A percentile compares a stretch with the other conserved stretches of the same genome.
Evolutionary conservation across 1,140 invertebrate genomes (phyloP).

Genomic region (Nasonia giraulti): DNA sequence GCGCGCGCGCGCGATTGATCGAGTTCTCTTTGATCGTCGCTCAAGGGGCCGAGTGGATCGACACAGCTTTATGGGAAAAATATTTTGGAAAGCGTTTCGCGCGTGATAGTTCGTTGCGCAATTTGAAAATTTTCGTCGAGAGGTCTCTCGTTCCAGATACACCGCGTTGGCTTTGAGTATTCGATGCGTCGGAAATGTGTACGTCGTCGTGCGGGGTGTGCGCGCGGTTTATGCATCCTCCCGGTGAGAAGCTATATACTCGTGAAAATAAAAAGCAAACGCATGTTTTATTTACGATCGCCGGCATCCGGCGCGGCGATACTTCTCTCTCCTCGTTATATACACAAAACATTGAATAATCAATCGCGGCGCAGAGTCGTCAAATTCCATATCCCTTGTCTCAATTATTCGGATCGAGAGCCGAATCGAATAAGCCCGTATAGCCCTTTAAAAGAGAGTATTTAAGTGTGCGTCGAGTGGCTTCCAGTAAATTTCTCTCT

Average conservation of each 20-base stretch:
- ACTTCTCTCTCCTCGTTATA: neutral
- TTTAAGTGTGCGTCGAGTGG: neutral
- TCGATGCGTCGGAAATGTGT: too few species aligned
- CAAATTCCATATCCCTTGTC: neutral
- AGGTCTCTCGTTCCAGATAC: neutral
- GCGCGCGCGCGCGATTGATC: neutral
- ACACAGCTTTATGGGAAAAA: neutral
- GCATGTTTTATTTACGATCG: neutral
- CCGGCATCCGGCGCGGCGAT: neutral
- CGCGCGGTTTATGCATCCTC: neutral
- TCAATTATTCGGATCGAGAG: neutral
- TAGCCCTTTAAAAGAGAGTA: neutral
- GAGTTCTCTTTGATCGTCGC: neutral
- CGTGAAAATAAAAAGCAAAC: neutral
- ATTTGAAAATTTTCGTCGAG: neutral
- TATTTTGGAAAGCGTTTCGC: neutral
- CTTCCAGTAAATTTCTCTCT: conserved; percentile 38
- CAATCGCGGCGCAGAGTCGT: neutral
- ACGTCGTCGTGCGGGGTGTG: neutral
- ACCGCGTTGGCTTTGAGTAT: too few species aligned
- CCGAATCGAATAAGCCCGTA: neutral
- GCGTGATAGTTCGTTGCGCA: neutral
- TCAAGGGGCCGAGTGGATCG: neutral
- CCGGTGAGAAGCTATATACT: neutral
- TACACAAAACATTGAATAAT: neutral